These are phyloP conservation scores for Trypoxylus dichotomus DNA, from an alignment of 1,140 invertebrate species.

Conservation along the genomic window DNA sequence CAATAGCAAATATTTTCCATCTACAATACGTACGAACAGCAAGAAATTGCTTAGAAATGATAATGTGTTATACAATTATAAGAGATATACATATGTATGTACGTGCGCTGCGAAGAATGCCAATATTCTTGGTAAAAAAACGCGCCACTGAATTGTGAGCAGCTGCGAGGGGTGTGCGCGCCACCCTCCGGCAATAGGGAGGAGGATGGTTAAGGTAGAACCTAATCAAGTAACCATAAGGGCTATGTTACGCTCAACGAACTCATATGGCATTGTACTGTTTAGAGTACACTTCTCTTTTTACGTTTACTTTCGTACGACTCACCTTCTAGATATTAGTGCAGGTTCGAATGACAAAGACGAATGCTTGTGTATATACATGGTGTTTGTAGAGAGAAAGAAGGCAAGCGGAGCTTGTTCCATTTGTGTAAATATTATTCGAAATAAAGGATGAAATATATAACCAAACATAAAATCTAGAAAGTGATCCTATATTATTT, in stretches of 20 bases:
- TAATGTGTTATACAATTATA: background rate
- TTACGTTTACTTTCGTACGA: conserved; percentile 17
- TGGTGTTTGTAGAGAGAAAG: background rate
- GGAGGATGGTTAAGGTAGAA: background rate
- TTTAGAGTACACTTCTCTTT: conserved; percentile 7
- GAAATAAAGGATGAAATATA: background rate
- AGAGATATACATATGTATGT: background rate
- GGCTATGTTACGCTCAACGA: conserved; percentile 20
- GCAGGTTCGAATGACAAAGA: background rate
- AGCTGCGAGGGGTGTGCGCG: background rate
- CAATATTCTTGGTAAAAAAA: background rate
- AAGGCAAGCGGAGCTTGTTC: background rate
- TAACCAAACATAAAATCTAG: background rate
- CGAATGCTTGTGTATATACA: background rate
- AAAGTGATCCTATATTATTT: too few relatives aligned
- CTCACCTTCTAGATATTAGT: background rate
- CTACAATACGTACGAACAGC: background rate
- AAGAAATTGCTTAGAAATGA: too few relatives aligned
- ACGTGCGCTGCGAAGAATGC: background rate
- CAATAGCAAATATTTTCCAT: background rate
- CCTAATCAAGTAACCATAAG: conserved; percentile 19
- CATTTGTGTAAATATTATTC: conserved; percentile 12
- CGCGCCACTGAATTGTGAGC: background rate
- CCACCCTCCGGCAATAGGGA: background rate
- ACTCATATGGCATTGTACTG: conserved; percentile 5